Conservation (phyloP, 1,140 invertebrate genomes). For the Reticulitermes speratus region DNA sequence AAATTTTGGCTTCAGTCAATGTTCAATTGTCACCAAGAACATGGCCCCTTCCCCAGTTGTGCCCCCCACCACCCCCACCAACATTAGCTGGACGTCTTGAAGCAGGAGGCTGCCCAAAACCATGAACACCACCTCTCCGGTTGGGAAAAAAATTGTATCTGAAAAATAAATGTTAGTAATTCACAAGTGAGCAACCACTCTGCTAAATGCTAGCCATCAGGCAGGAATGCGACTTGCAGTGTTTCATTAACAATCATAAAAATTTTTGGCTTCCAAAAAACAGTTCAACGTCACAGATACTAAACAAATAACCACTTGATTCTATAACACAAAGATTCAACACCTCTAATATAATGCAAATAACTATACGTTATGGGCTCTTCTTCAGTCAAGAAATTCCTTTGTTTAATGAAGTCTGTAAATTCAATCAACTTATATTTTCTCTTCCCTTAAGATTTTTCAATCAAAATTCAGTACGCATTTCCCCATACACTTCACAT, state of each 20-base stretch:
- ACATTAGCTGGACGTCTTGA: constrained; percentile 19
- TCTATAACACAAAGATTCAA: too few relatives aligned
- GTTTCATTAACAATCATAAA: background rate
- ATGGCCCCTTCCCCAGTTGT: constrained; percentile 34
- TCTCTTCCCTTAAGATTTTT: too few relatives aligned
- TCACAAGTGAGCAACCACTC: background rate
- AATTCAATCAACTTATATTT: too few relatives aligned
- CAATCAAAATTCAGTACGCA: too few relatives aligned
- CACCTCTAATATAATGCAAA: too few relatives aligned
- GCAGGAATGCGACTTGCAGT: background rate
- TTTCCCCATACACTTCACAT: too few relatives aligned
- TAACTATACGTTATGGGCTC: too few relatives aligned
- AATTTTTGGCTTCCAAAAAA: too few relatives aligned
- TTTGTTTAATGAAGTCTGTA: too few relatives aligned
- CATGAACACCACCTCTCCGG: constrained; percentile 31
- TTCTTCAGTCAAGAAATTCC: too few relatives aligned
- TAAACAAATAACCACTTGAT: too few relatives aligned
- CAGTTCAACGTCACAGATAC: too few relatives aligned
- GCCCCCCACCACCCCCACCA: constrained; percentile 28
- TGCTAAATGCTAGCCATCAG: background rate
- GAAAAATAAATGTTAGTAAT: background rate
- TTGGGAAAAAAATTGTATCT: constrained; percentile 35
- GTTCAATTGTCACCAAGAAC: constrained; percentile 28
- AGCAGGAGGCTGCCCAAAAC: constrained; percentile 34
- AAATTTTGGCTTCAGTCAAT: background rate